Evolutionary conservation across 1,140 invertebrate species (phyloP), one percentile per base, ranked within the genome.

Genomic region (Coenobita brevimanus): DNA sequence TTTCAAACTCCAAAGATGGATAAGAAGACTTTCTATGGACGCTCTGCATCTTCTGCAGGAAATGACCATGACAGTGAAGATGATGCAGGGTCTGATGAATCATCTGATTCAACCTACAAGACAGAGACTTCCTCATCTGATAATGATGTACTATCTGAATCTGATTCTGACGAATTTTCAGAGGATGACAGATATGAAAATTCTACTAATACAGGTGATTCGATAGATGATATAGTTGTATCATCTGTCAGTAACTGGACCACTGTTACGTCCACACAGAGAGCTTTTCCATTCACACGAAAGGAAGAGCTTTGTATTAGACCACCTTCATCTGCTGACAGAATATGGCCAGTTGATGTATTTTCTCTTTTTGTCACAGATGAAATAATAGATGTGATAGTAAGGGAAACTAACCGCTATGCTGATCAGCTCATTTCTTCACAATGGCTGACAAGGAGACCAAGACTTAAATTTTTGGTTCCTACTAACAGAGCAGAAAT

Each of bases 381-480:
- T 82, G 79, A 82, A 1, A 67, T 82, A n/a, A 60, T 82, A 82
- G n/a, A 88, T 73, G 54, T 91, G 62, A 84, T 91, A 27, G 84
- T 90, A 4, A 36, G 46, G 33, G 87, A 91, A 69, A 91, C 91
- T 38, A 91, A 91, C 76, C 76, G 73, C 3, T 85, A 91, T 91
- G 89, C 91, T 27, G 69, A 81, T n/a, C 41, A 90, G 62, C 10
- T 30, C 54, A 46, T 88, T 80, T n/a, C 36, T 71, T 33, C 67
- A 15, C 33, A 24, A 60, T 41, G 50, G 76, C 46, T 24, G 54
- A 57, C 54, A 30, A 75, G 8, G 15, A 78, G 64, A 46, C 43
- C 36, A 54, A 88, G 89, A 81, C 64, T 89, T 4, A 71, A 38
- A 43, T 73, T 75, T 17, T 91, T 54, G 89, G 54, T 33, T 27